These are phyloP conservation scores for Leptinotarsa lineolata DNA, from an alignment of 1,140 invertebrate genomes.

Conservation along the genomic window DNA sequence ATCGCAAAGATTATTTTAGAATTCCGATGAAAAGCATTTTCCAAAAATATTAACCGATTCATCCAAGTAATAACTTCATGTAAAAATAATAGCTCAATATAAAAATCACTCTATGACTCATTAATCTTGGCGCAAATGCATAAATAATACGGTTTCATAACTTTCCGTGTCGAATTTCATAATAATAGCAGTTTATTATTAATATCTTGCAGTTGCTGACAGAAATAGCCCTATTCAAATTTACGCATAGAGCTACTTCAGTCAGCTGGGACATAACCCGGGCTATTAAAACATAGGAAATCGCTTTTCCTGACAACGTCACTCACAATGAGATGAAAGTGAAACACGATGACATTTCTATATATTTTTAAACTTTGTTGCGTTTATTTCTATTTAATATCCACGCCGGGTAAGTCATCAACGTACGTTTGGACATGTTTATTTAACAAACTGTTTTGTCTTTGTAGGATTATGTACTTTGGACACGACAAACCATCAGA, in stretches of 20 bases:
- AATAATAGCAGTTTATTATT: neutral
- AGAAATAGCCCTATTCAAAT: neutral
- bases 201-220: neutral
- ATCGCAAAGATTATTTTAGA: too few relatives aligned
- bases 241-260: neutral
- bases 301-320: neutral
- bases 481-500: slow-evolving; percentile 9
- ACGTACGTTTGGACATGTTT: neutral
- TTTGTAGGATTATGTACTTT: neutral
- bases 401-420: neutral
- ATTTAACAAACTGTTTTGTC: neutral
- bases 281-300: slow-evolving; percentile 3
- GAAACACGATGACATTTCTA: slow-evolving; percentile 2
- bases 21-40: too few relatives aligned
- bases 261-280: slow-evolving; percentile 3
- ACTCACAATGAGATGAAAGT: neutral
- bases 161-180: neutral
- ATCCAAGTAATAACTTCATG: too few relatives aligned
- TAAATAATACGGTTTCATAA: neutral
- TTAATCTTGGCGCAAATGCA: neutral
- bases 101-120: neutral
- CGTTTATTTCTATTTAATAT: neutral
- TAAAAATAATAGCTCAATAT: too few relatives aligned
- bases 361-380: slow-evolving; percentile 1
- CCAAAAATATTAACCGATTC: too few relatives aligned